Percentiles rank a stretch among this genome's conserved stretches.
Evolutionary conservation across 2,888 invertebrate genomes (phyloP).

Genomic region (Eupithecia abbreviata): DNA sequence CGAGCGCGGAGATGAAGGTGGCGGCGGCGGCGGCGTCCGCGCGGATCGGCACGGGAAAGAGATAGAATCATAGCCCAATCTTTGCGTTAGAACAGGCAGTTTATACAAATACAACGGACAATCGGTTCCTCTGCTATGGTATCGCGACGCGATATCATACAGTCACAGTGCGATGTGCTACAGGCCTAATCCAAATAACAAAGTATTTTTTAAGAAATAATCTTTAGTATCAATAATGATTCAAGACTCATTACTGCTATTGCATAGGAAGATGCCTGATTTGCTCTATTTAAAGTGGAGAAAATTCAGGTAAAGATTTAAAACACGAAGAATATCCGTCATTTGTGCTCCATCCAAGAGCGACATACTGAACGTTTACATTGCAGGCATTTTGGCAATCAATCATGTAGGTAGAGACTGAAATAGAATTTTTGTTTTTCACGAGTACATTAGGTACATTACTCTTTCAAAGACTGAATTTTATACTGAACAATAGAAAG

Average conservation of each 20-base stretch:
- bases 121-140: no score
- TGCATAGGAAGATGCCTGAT: background rate
- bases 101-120: no score
- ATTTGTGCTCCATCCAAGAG: background rate
- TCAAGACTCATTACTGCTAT: background rate
- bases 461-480: conserved; percentile 14
- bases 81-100: no score
- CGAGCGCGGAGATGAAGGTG: no score
- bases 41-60: no score
- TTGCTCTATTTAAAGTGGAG: background rate
- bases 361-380: conserved; percentile 25
- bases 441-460: conserved; percentile 24
- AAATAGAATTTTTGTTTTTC: conserved; percentile 37
- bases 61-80: no score
- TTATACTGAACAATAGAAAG: conserved; percentile 16
- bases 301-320: background rate
- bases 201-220: background rate
- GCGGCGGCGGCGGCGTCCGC: no score
- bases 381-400: conserved; percentile 35
- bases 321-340: background rate
- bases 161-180: no score
- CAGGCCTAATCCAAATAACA: no score
- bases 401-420: conserved; percentile 38
- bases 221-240: background rate
- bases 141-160: no score